phyloP scores from a whole-genome alignment of 2,888 invertebrate genomes.

The Alentia gelatinosa region DNA sequence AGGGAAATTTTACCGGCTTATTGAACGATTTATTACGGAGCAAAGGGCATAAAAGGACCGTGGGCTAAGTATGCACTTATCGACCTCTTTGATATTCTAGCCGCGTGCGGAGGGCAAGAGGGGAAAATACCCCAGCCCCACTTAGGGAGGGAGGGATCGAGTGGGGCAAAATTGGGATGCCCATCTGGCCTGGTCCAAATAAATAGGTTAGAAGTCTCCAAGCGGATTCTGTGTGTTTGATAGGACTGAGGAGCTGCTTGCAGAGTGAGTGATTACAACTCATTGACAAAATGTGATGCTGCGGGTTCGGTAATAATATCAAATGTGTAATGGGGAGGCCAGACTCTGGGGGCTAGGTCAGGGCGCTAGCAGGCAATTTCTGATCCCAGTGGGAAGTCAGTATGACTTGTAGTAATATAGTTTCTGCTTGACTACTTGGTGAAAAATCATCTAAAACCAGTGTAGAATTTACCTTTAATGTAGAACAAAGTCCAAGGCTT shows the following conservation, averaged over 20 bases:
- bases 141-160: background rate
- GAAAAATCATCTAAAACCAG: no score
- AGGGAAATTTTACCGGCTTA: background rate
- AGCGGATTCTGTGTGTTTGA: background rate
- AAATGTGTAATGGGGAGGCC: background rate
- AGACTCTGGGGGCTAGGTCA: background rate
- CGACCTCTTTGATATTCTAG: background rate
- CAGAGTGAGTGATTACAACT: background rate
- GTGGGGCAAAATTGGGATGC: background rate
- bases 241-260: background rate
- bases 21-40: background rate
- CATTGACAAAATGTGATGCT: background rate
- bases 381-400: background rate
- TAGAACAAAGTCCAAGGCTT: no score
- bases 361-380: background rate
- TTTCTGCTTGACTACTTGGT: no score
- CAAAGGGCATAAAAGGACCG: no score
- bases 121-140: background rate
- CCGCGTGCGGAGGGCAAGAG: background rate
- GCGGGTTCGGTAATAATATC: background rate
- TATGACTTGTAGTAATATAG: background rate
- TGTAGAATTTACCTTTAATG: no score
- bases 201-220: background rate
- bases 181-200: background rate
- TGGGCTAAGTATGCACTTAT: background rate